phyloP scores from a whole-genome alignment of 1,140 invertebrate genomes.

The Geopemphigus sp. region DNA sequence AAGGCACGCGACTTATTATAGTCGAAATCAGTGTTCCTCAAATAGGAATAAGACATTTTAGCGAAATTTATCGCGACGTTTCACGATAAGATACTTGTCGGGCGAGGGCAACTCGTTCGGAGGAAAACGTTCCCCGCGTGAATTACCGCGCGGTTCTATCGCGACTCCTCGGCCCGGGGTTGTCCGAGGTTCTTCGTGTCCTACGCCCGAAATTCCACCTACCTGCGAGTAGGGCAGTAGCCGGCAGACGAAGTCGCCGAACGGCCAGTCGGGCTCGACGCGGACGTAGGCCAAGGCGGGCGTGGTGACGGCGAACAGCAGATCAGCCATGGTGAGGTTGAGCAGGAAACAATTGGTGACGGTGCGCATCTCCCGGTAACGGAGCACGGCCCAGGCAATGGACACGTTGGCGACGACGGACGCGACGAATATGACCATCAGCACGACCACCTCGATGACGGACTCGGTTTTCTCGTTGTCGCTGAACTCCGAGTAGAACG shows the following conservation, averaged over 20 bases:
- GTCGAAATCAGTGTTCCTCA: too few species aligned
- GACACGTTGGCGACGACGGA: conserved; percentile 57
- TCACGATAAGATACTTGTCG: too few species aligned
- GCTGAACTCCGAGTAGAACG: conserved; percentile 60
- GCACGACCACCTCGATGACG: conserved; percentile 55
- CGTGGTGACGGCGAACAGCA: conserved; percentile 62
- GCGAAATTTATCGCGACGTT: too few species aligned
- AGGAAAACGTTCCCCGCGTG: too few species aligned
- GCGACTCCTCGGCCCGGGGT: too few species aligned
- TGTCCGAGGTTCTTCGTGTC: too few species aligned
- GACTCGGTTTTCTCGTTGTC: conserved; percentile 54
- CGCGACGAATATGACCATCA: conserved; percentile 56
- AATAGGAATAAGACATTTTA: too few species aligned
- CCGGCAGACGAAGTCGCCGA: conserved; percentile 60
- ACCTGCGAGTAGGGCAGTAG: conserved; percentile 64
- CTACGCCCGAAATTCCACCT: background rate
- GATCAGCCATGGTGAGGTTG: conserved; percentile 68
- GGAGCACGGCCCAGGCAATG: conserved; percentile 57
- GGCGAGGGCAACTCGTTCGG: too few species aligned
- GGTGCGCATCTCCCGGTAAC: conserved; percentile 68
- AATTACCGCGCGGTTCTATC: too few species aligned
- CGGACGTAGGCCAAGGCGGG: conserved; percentile 61
- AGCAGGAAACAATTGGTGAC: conserved; percentile 74
- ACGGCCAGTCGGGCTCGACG: conserved; percentile 59
- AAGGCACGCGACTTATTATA: background rate